A percentile compares a stretch with the other conserved stretches of the same genome.
These are phyloP conservation scores for Erpetoichthys calabaricus DNA, from an alignment of 2,797 vertebrate species.

Conservation along the genomic window DNA sequence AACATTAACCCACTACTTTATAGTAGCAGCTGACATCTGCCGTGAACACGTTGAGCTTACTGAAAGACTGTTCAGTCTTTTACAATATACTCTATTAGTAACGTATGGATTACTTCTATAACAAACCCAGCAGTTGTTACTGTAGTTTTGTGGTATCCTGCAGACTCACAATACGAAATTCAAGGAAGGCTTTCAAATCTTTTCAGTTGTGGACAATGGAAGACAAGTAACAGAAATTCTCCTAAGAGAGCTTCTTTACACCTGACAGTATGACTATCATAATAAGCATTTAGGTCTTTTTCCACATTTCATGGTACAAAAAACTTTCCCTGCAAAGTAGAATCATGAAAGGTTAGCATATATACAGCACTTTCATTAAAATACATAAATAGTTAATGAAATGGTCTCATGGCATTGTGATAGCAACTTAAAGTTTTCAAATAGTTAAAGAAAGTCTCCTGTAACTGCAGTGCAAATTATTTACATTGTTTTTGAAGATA, in stretches of 20 bases:
- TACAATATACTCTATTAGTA: too few relatives aligned
- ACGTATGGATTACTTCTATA: too few relatives aligned
- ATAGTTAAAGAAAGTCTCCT: constrained; percentile 1
- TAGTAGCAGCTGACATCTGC: too few relatives aligned
- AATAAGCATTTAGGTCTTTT: constrained; percentile 4
- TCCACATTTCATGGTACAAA: constrained; percentile 37
- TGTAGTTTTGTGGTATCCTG: too few relatives aligned
- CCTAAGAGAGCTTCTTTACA: not conserved
- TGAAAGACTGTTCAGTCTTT: too few relatives aligned
- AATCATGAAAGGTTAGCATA: constrained; percentile 44
- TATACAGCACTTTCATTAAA: constrained; percentile 51
- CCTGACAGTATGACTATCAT: not conserved
- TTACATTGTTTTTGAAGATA: constrained; percentile 1
- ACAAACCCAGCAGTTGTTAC: too few relatives aligned
- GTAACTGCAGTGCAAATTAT: not conserved
- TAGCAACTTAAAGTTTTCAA: constrained; percentile 8
- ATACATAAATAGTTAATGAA: constrained; percentile 47
- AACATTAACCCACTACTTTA: too few relatives aligned
- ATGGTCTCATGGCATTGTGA: constrained; percentile 11
- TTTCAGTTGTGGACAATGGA: too few relatives aligned
- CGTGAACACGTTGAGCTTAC: too few relatives aligned
- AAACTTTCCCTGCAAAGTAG: constrained; percentile 35
- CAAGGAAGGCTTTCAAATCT: too few relatives aligned
- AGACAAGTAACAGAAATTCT: too few relatives aligned
- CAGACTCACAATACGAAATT: too few relatives aligned